A percentile compares a stretch with the other conserved stretches of the same genome.
Conservation (phyloP, 2,888 invertebrate species). For the Augochlorella aurata region DNA sequence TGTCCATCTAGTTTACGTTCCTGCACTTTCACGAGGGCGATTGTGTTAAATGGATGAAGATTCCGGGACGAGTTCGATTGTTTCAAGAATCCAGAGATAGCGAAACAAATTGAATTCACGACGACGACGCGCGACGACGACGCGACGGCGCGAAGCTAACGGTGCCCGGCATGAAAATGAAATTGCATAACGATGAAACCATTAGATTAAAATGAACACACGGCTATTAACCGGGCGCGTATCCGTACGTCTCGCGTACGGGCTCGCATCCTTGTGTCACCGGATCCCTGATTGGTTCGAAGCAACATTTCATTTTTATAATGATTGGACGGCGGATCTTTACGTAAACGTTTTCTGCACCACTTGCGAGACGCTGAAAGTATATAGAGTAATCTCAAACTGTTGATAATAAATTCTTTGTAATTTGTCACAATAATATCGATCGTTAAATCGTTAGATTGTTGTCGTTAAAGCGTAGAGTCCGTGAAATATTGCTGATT, state of each 20-base stretch:
- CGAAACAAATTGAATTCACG: conserved; percentile 37
- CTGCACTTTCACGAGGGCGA: conserved; percentile 16
- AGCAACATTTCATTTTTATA: background rate
- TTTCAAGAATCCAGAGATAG: conserved; percentile 20
- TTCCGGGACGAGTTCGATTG: conserved; percentile 40
- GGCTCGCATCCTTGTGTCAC: background rate
- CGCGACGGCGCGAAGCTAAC: background rate
- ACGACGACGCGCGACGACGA: background rate
- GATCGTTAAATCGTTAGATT: too few relatives aligned
- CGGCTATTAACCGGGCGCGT: background rate
- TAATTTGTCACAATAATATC: too few relatives aligned
- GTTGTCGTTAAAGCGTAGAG: too few relatives aligned
- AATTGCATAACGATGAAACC: conserved; percentile 10
- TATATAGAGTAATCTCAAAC: too few relatives aligned
- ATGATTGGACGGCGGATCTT: background rate
- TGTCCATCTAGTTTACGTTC: conserved; percentile 48
- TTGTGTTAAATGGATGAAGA: conserved; percentile 47
- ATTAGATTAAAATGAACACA: background rate
- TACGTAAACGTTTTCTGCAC: too few relatives aligned
- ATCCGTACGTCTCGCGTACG: background rate
- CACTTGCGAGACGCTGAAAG: too few relatives aligned
- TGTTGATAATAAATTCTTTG: too few relatives aligned
- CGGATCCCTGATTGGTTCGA: background rate
- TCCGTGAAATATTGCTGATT: too few relatives aligned
- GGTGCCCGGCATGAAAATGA: conserved; percentile 1